Evolutionary conservation across 2,888 invertebrate species (phyloP), one percentile per base, ranked within the genome.

Genomic region (Cloeon dipterum): DNA sequence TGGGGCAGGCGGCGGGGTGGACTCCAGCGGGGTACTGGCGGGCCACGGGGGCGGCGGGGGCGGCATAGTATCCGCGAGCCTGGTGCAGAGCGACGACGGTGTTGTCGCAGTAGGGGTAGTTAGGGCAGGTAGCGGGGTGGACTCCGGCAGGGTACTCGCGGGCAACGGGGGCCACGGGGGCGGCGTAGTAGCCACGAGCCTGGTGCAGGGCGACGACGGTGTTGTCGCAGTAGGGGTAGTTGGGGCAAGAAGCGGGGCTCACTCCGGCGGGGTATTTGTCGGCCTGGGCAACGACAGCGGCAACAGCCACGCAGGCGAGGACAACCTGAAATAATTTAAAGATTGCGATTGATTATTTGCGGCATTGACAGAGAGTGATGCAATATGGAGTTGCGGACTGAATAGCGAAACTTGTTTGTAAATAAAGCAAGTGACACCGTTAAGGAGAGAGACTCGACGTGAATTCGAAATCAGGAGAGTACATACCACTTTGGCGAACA

Each of bases 1-100:
- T 66, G 42, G 66, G 66, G 56, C 66, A 66, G 29, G 58, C 54
- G 4, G 66, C 61, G 8, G 66, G 55, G 45, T 59, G 56, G 42
- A 66, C 56, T 42, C 57, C 59, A 11, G 65, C 65, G n/a, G 65
- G 65, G 50, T 63, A 65, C n/a, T n/a, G n/a, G n/a, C n/a, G n/a
- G n/a, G n/a, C n/a, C n/a, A n/a, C n/a, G n/a, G n/a, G n/a, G n/a
- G n/a, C n/a, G n/a, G n/a, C n/a, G n/a, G n/a, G n/a, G n/a, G n/a
- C n/a, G n/a, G n/a, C n/a, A n/a, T n/a, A n/a, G n/a, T n/a, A 5
- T n/a, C 36, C n/a, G 35, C 26, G 18, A 35, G 39, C 37, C 35
- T 20, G 26, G 26, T 26, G 20, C 11, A 21, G 26, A 45, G 41
- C 46, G 49, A 54, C 52, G 51, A 23, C 34, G 45, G 40, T 46